phyloP scores from a whole-genome alignment of 2,113 vertebrate species.

The Hyaena hyaena region DNA sequence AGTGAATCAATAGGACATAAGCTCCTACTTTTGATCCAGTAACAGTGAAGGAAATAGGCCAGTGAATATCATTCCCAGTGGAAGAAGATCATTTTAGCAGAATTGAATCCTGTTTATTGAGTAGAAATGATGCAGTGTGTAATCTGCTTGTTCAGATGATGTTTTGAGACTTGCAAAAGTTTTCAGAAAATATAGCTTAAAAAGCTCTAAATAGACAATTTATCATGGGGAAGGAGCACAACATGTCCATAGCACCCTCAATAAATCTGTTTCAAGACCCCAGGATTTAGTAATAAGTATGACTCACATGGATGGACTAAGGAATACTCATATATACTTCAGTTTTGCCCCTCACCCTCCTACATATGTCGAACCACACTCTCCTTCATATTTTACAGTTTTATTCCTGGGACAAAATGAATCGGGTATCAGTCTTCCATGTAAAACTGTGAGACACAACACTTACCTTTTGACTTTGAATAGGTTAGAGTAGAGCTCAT shows the following conservation, averaged over 20 bases:
- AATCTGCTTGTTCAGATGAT: neutral
- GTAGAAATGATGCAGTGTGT: neutral
- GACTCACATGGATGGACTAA: neutral
- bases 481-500: neutral
- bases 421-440: neutral
- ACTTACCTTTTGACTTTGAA: slow-evolving; percentile 24
- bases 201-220: neutral
- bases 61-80: neutral
- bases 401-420: slow-evolving; percentile 31
- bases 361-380: neutral
- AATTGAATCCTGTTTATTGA: neutral
- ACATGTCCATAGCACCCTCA: neutral
- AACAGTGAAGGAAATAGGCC: neutral
- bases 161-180: neutral
- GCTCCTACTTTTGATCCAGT: neutral
- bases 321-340: neutral
- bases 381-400: neutral
- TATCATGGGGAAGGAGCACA: neutral
- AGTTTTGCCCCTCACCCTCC: neutral
- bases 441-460: neutral
- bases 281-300: slow-evolving; percentile 24
- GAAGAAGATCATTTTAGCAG: neutral
- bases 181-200: slow-evolving; percentile 27
- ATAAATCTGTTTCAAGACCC: neutral
- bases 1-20: neutral